Base-by-base conservation (phyloP, 1,140 invertebrate genomes). In the Drosophila gunungcola region DNA sequence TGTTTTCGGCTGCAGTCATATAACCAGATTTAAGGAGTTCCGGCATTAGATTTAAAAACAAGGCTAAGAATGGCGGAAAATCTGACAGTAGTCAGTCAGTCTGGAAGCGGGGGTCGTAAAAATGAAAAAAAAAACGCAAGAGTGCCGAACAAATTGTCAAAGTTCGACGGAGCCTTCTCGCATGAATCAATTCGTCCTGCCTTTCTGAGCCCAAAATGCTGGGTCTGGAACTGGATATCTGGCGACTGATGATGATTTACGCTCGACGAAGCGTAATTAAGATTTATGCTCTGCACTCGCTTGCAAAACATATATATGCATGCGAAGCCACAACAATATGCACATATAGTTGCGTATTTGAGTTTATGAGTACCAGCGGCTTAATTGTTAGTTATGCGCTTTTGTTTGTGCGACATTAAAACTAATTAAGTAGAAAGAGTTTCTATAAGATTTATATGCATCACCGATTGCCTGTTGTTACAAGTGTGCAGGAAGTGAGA, bases 381-480 rank as follows among this genome's bases (percentile, higher is more conserved):
- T 74, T 88, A 89, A 88, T 88, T 88, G 80, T 88, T 88, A 88
- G 67, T 88, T 88, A 89, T 88, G 84, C 84, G 58, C 83, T 62
- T 88, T 88, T 69, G 70, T 76, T 72, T 77, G 73, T 55, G 72
- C 13, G 60, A 76, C 73, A 88, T 89, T 89, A 82, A 83, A 89
- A 89, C 84, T 89, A 88, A 88, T 88, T 88, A 88, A 89, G 82
- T 86, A 79, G 79, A 86, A 86, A 88, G 82, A 86, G 80, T 83
- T 69, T 25, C 75, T 51, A 69, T 68, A 82, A 76, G 82, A 86
- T 86, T 86, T 88, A 86, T 79, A 68, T 67, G 80, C 70, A n/a
- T 79, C 83, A 61, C 78, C 78, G 68, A 64, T 34, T 75, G 57
- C 46, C 64, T 63, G 38, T 64, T 67, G 51, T 78, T 49, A 36